Percentiles rank a stretch among this genome's conserved stretches.
phyloP scores from a whole-genome alignment of 2,888 invertebrate species.

The Macrophya alboannulata region DNA sequence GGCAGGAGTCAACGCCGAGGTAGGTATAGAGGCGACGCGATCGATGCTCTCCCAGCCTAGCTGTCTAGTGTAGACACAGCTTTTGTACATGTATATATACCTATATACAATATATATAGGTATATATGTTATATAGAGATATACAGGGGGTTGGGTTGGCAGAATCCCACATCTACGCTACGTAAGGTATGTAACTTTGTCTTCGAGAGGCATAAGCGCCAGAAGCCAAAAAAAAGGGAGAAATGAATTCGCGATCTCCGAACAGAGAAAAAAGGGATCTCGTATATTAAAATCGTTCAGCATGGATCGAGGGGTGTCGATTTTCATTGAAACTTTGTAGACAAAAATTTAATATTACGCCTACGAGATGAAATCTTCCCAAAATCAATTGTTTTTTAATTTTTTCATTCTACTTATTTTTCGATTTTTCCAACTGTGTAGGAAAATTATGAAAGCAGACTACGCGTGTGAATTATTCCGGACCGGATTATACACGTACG shows the following conservation, averaged over 20 bases:
- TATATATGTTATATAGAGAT: background rate
- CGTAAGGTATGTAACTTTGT: conserved; percentile 15
- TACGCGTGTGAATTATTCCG: background rate
- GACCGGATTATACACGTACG: background rate
- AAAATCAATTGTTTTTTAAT: background rate
- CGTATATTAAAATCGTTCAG: background rate
- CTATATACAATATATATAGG: background rate
- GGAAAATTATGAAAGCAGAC: background rate
- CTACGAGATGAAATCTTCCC: background rate
- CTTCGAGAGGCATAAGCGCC: conserved; percentile 18
- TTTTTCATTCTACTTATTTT: background rate
- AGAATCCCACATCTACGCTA: conserved; percentile 9
- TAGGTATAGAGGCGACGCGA: conserved; percentile 18
- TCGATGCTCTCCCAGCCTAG: conserved; percentile 45
- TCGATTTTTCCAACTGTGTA: background rate
- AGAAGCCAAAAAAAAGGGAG: conserved; percentile 10
- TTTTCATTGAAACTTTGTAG: background rate
- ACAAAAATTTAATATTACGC: background rate
- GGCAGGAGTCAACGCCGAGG: conserved; percentile 43
- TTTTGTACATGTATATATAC: background rate
- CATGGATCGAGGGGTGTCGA: conserved; percentile 4
- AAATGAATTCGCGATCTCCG: background rate
- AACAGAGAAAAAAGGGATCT: background rate
- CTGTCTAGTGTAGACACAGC: conserved; percentile 41
- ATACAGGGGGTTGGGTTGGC: background rate